A percentile compares a stretch with the other conserved stretches of the same genome.
Conservation (phyloP, 2,888 invertebrate species). For the Drosophila leonis region DNA sequence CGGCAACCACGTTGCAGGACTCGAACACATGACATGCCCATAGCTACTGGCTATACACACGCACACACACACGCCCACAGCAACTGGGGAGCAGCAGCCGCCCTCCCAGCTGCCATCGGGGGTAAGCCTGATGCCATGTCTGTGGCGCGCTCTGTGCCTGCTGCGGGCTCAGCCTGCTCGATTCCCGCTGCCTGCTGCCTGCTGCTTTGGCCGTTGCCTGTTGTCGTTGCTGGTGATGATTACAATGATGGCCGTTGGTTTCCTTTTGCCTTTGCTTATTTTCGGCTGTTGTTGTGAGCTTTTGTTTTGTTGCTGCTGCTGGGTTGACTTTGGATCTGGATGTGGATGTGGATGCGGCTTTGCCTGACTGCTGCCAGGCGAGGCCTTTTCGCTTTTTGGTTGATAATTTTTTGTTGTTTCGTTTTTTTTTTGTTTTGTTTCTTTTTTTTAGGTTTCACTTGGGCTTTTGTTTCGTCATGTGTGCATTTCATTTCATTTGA, state of each 20-base stretch:
- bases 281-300: slow-evolving; percentile 59
- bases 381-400: slow-evolving; percentile 70
- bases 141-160: slow-evolving; percentile 31
- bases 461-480: slow-evolving; percentile 80
- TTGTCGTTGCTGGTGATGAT: slow-evolving; percentile 73
- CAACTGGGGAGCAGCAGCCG: slow-evolving; percentile 13
- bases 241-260: slow-evolving; percentile 77
- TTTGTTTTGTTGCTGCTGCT: slow-evolving; percentile 60
- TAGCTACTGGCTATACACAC: slow-evolving; percentile 16
- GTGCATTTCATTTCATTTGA: slow-evolving; percentile 82
- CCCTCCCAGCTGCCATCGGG: slow-evolving; percentile 17
- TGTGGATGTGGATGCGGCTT: slow-evolving; percentile 24
- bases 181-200: slow-evolving; percentile 34
- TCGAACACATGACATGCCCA: slow-evolving; percentile 46
- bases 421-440: slow-evolving; percentile 32
- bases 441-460: slow-evolving; percentile 59
- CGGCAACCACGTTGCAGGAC: slow-evolving; percentile 54
- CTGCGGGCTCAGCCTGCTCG: slow-evolving; percentile 40
- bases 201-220: slow-evolving; percentile 33
- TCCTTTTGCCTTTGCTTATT: slow-evolving; percentile 61
- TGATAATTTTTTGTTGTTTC: slow-evolving; percentile 66
- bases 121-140: slow-evolving; percentile 51
- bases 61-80: slow-evolving; percentile 5
- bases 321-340: slow-evolving; percentile 27
- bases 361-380: slow-evolving; percentile 48